Percentiles rank a stretch among this genome's conserved stretches.
Conservation (phyloP, 2,113 vertebrate genomes). For the Brachypteracias leptosomus region DNA sequence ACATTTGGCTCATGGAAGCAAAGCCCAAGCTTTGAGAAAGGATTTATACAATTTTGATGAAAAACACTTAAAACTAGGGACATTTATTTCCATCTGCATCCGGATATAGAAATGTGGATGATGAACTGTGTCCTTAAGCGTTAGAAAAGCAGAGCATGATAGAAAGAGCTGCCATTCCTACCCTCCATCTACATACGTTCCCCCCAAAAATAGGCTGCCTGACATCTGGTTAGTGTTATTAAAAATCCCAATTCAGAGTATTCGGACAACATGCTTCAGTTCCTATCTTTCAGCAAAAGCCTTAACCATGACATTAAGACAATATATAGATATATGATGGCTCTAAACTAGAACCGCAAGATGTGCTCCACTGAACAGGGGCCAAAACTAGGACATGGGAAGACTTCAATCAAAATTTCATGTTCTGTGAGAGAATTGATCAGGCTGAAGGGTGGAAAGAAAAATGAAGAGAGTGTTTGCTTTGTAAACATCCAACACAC, state of each 20-base stretch:
- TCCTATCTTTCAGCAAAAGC: not conserved
- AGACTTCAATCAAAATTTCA: not conserved
- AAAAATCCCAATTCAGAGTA: not conserved
- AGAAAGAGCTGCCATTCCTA: not conserved
- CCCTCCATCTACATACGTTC: fast-evolving
- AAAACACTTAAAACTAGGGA: not conserved
- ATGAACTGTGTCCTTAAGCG: not conserved
- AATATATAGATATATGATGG: not conserved
- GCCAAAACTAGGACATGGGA: not conserved
- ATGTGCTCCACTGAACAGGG: not conserved
- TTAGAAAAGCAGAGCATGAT: not conserved
- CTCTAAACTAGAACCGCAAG: not conserved
- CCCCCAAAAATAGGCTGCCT: not conserved
- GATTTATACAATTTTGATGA: not conserved
- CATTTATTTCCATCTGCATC: not conserved
- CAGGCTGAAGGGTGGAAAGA: not conserved
- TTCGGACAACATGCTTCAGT: not conserved
- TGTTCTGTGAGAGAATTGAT: not conserved
- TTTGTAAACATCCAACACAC: not conserved
- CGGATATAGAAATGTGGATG: not conserved
- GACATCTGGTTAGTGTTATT: not conserved
- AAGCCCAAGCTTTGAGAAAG: not conserved
- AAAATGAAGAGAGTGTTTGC: not conserved
- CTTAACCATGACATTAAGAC: not conserved
- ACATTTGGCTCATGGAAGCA: not conserved